Conservation (phyloP, 2,113 vertebrate species). For the Cheilinus undulatus region DNA sequence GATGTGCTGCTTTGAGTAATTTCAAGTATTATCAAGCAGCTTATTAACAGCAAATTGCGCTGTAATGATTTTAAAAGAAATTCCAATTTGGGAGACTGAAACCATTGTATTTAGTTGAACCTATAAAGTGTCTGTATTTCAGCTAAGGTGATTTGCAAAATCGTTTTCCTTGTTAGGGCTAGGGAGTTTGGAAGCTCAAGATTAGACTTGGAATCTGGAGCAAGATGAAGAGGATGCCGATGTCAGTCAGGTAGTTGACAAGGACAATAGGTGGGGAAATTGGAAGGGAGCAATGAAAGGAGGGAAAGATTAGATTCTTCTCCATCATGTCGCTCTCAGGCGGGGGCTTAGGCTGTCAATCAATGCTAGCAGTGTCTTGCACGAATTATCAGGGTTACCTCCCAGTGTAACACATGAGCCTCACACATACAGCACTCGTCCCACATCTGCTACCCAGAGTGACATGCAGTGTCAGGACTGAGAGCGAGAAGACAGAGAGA, state of each 20-base stretch:
- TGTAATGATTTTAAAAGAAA: constrained; percentile 3
- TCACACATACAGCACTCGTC: constrained; percentile 47
- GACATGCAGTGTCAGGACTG: constrained; percentile 22
- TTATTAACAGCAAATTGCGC: constrained; percentile 12
- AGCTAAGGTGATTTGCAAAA: neutral
- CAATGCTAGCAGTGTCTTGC: constrained; percentile 46
- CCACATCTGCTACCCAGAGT: constrained; percentile 46
- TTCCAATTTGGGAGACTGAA: neutral
- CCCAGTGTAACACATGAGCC: constrained; percentile 60
- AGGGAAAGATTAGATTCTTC: constrained; percentile 54
- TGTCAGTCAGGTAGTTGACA: constrained; percentile 41
- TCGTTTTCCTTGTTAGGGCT: neutral
- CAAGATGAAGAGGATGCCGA: constrained; percentile 1
- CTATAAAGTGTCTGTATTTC: neutral
- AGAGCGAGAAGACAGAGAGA: neutral
- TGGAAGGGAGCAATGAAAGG: constrained; percentile 52
- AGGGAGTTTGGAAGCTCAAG: neutral
- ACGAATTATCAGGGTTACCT: constrained; percentile 64
- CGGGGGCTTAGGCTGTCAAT: constrained; percentile 60
- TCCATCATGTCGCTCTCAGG: constrained; percentile 57
- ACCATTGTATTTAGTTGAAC: neutral
- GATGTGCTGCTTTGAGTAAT: constrained; percentile 45
- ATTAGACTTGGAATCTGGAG: constrained; percentile 17
- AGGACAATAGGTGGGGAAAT: constrained; percentile 63
- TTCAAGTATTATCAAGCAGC: constrained; percentile 33